Evolutionary conservation across 2,888 invertebrate species (phyloP).

Genomic region (Oligia fasciuncula): DNA sequence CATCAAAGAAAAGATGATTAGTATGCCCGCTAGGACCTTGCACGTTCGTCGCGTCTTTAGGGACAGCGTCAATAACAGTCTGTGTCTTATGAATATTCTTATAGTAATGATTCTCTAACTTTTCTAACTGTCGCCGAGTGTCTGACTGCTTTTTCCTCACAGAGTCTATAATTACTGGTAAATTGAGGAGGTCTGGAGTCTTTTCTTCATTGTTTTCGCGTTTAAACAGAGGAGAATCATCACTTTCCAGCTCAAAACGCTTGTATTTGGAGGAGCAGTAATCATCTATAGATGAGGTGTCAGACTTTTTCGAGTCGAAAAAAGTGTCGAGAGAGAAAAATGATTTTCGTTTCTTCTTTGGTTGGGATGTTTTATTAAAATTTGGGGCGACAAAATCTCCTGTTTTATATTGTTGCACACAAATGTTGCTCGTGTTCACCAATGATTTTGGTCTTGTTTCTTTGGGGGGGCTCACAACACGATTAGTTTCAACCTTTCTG

Average conservation of each 20-base stretch:
- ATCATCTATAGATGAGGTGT: constrained; percentile 87
- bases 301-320: constrained; percentile 87
- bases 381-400: constrained; percentile 80
- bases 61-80: constrained; percentile 85
- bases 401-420: constrained; percentile 81
- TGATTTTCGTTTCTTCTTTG: constrained; percentile 87
- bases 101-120: constrained; percentile 87
- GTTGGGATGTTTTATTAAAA: constrained; percentile 83
- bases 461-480: constrained; percentile 80
- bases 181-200: constrained; percentile 86
- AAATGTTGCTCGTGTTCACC: constrained; percentile 84
- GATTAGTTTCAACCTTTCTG: constrained; percentile 84
- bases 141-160: constrained; percentile 86
- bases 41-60: constrained; percentile 85
- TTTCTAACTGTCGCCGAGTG: constrained; percentile 86
- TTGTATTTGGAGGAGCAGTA: constrained; percentile 89
- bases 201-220: constrained; percentile 79
- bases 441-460: constrained; percentile 86
- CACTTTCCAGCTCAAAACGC: constrained; percentile 87
- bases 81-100: constrained; percentile 82
- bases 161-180: constrained; percentile 87
- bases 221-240: constrained; percentile 86
- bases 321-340: constrained; percentile 89
- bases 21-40: constrained; percentile 85
- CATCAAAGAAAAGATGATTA: constrained; percentile 83